Evolutionary conservation across 2,888 invertebrate species (phyloP).

Genomic region (Micropterix aruncella): DNA sequence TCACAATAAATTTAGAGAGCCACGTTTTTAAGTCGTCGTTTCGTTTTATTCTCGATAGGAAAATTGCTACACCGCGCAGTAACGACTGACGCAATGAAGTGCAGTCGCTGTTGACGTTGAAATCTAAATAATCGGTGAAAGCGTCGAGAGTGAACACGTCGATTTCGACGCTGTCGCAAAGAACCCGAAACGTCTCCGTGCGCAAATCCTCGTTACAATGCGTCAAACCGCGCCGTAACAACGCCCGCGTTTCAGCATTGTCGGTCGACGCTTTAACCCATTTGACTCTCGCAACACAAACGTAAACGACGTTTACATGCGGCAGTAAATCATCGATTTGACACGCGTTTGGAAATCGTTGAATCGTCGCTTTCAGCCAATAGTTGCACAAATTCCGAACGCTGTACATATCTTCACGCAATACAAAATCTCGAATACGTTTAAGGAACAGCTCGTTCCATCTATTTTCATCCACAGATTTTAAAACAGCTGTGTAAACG

Average conservation of each 20-base stretch:
- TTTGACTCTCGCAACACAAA: not conserved
- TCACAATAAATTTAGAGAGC: too few relatives aligned
- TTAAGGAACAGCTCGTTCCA: not conserved
- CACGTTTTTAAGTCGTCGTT: too few relatives aligned
- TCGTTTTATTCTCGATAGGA: too few relatives aligned
- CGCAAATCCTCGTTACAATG: not conserved
- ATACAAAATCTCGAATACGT: not conserved
- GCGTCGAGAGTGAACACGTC: too few relatives aligned
- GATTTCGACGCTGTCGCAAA: not conserved
- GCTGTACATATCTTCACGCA: not conserved
- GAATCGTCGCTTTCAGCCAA: not conserved
- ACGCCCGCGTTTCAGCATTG: too few relatives aligned
- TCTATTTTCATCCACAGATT: not conserved
- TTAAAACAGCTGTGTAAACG: not conserved
- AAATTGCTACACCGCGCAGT: not conserved
- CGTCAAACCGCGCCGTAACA: not conserved
- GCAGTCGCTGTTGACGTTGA: not conserved
- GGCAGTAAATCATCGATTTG: not conserved
- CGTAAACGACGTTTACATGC: not conserved
- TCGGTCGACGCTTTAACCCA: not conserved
- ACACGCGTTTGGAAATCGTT: not conserved
- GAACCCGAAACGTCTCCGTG: not conserved
- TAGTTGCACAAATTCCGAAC: not conserved
- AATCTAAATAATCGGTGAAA: too few relatives aligned
- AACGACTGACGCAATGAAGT: not conserved